phyloP scores from a whole-genome alignment of 2,113 vertebrate species.

The Spea multiplicata region DNA sequence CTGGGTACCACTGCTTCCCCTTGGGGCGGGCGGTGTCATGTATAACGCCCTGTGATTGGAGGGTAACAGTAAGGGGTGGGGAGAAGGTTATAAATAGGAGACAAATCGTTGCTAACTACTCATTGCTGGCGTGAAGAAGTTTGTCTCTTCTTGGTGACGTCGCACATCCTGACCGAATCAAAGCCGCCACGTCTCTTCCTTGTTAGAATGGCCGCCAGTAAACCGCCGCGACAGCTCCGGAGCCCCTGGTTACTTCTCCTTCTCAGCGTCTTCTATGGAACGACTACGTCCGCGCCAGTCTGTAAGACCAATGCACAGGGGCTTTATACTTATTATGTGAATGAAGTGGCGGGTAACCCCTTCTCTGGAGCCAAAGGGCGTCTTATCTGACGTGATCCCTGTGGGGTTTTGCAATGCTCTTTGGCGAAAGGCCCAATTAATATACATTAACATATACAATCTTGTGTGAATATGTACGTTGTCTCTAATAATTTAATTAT shows the following conservation, averaged over 20 bases:
- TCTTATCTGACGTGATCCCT: no score
- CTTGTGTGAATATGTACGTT: no score
- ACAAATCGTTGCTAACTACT: background rate
- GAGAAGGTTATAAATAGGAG: background rate
- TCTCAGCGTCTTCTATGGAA: background rate
- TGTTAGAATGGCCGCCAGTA: background rate
- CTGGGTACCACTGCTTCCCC: background rate
- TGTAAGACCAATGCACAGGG: no score
- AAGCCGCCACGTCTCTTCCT: background rate
- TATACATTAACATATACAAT: no score
- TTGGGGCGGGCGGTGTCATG: background rate
- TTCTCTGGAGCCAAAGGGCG: no score
- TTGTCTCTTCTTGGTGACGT: background rate
- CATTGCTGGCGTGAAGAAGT: background rate
- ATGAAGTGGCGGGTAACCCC: no score
- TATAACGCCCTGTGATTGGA: background rate
- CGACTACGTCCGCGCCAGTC: no score
- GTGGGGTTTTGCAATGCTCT: no score
- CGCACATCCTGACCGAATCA: background rate
- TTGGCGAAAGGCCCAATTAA: no score
- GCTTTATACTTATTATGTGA: no score
- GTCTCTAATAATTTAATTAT: no score
- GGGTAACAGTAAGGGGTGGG: background rate
- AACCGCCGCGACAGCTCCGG: background rate
- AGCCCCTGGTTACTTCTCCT: background rate